Percentiles rank a stretch among this genome's conserved stretches.
phyloP scores from a whole-genome alignment of 1,140 invertebrate species.

The Eriocheir sinensis region DNA sequence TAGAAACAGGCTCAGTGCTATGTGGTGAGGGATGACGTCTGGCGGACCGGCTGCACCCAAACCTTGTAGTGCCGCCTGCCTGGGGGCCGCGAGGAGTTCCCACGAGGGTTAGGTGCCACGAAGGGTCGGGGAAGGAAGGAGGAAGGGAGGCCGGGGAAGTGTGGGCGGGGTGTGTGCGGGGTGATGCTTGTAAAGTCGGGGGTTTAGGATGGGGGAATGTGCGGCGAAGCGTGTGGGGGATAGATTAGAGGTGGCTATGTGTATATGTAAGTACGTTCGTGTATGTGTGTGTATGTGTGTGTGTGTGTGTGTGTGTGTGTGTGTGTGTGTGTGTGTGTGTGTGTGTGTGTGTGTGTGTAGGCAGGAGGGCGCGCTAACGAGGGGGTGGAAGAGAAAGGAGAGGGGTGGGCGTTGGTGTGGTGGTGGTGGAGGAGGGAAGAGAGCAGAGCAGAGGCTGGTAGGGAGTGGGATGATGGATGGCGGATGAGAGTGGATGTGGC shows the following conservation, averaged over 20 bases:
- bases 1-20: neutral
- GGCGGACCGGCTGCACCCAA: conserved; percentile 22
- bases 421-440: neutral
- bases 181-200: neutral
- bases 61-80: conserved; percentile 7
- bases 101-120: conserved; percentile 69
- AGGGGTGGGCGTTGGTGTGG: no score
- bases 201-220: neutral
- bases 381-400: no score
- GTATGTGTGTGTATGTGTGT: conserved; percentile 41
- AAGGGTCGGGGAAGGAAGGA: neutral
- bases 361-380: neutral
- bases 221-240: neutral
- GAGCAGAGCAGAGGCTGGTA: neutral
- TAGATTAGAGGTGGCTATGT: neutral
- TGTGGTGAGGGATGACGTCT: neutral
- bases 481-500: conserved; percentile 59
- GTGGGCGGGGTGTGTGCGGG: neutral
- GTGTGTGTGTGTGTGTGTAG: conserved; percentile 12
- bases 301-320: conserved; percentile 53
- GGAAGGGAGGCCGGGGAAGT: neutral
- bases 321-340: conserved; percentile 54
- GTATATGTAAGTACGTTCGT: neutral
- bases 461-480: conserved; percentile 39
- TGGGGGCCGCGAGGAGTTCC: conserved; percentile 49